Percentiles rank a stretch among this genome's conserved stretches.
Conservation (phyloP, 2,113 vertebrate species). For the Aspidoscelis tigris region DNA sequence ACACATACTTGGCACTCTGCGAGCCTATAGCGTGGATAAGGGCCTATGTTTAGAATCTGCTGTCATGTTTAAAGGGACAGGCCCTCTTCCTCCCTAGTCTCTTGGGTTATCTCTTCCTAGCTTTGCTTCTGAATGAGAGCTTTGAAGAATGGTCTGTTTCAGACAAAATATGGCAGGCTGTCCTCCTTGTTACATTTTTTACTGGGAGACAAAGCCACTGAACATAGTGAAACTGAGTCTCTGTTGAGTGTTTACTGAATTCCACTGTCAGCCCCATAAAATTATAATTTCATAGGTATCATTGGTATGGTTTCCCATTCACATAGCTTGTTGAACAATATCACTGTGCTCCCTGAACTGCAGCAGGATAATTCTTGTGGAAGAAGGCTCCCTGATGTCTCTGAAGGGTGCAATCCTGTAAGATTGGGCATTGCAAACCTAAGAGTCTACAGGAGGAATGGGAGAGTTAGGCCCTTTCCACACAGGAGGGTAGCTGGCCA, state of each 20-base stretch:
- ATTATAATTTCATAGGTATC: neutral
- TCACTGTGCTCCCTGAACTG: neutral
- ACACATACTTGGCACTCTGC: constrained; percentile 3
- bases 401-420: neutral
- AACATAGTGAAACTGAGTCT: neutral
- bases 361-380: neutral
- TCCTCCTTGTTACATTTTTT: neutral
- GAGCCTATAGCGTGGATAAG: neutral
- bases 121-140: neutral
- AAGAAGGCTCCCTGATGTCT: neutral
- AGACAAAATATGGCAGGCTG: neutral
- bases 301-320: neutral
- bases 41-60: constrained; percentile 11
- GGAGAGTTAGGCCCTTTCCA: too few species aligned
- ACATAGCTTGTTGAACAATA: neutral
- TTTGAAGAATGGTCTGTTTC: neutral
- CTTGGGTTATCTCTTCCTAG: neutral
- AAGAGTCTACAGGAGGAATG: neutral
- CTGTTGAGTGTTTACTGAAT: neutral
- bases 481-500: too few species aligned
- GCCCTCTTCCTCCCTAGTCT: neutral
- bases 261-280: neutral
- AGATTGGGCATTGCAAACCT: neutral
- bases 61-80: neutral
- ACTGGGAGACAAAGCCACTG: neutral